Evolutionary conservation across 1,140 invertebrate species (phyloP), one percentile per base, ranked within the genome.

Genomic region (Magallana ariakensis): DNA sequence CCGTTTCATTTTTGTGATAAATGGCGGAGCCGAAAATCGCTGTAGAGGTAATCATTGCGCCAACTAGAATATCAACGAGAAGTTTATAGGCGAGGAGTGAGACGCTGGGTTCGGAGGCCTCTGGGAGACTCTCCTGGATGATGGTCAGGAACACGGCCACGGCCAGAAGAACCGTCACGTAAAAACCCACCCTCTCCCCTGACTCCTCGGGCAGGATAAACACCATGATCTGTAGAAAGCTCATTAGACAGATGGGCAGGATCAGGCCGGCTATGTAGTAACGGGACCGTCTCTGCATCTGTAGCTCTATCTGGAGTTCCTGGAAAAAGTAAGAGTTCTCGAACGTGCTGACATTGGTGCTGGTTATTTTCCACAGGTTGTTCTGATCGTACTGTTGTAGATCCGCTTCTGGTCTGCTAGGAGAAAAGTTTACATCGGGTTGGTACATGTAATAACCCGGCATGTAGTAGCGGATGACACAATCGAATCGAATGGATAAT

Each of bases 401-500:
- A 86, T 96, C 95, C 16, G 95, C 94, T 60, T 94, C 93, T 0
- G 91, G 87, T 11, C 94, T 94, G 54, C 94, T 92, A 87, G 96
- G 95, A 33, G 93, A 95, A 10, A 96, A 92, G 89, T 96, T 94
- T 1, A 96, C 92, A 55, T 91, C 86, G 46, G 75, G 58, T 9
- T 85, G 75, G 5, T 46, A n/a, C n/a, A n/a, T n/a, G 54, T 86
- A 80, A 86, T 90, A 92, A 0, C 89, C 83, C 88, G 88, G 90
- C 15, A 93, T 87, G 15, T 86, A 85, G 46, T 88, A 84, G 13
- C 85, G 84, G 1, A 97, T 88, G 7, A 90, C 91, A 91, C 97
- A 97, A 91, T 94, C 91, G 93, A 94, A 92, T 97, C 97, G 87
- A 96, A 96, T 0, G 97, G 97, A 96, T 97, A 97, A 19, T 95